These are phyloP conservation scores for Peromyscus californicus DNA, from an alignment of 2,113 vertebrate genomes.

Conservation along the genomic window DNA sequence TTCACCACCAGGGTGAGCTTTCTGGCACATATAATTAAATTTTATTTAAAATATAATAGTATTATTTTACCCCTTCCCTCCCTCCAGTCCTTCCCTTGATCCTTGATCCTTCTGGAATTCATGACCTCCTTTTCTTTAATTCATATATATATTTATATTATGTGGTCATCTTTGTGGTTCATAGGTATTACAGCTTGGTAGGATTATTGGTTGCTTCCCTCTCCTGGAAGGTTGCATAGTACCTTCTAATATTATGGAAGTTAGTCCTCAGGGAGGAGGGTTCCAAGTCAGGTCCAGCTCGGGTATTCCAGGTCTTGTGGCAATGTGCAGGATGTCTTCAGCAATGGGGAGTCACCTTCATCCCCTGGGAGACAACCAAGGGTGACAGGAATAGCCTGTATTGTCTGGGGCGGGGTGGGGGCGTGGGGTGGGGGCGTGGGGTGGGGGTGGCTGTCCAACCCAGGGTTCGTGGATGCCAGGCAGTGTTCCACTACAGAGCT, in stretches of 20 bases:
- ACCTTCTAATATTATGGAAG: not conserved
- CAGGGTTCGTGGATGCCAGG: not conserved
- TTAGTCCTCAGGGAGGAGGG: not conserved
- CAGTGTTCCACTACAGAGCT: not conserved
- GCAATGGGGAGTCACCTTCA: not conserved
- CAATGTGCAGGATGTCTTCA: not conserved
- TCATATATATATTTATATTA: not conserved
- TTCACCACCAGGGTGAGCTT: not conserved
- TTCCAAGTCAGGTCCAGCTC: not conserved
- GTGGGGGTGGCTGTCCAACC: not conserved
- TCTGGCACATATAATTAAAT: not conserved
- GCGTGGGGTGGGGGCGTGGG: too few species aligned
- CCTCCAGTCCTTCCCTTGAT: not conserved
- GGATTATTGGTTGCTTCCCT: not conserved
- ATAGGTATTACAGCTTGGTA: not conserved
- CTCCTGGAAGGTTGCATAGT: not conserved
- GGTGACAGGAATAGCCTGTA: not conserved
- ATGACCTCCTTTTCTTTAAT: not conserved
- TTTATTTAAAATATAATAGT: not conserved
- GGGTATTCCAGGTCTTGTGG: not conserved
- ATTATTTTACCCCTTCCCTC: not conserved
- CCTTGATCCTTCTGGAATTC: not conserved
- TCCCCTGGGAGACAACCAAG: not conserved
- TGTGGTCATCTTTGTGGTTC: not conserved
- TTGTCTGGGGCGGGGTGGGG: not conserved